Base-by-base conservation (phyloP, 2,888 invertebrate genomes). In the Epiblema foenella region DNA sequence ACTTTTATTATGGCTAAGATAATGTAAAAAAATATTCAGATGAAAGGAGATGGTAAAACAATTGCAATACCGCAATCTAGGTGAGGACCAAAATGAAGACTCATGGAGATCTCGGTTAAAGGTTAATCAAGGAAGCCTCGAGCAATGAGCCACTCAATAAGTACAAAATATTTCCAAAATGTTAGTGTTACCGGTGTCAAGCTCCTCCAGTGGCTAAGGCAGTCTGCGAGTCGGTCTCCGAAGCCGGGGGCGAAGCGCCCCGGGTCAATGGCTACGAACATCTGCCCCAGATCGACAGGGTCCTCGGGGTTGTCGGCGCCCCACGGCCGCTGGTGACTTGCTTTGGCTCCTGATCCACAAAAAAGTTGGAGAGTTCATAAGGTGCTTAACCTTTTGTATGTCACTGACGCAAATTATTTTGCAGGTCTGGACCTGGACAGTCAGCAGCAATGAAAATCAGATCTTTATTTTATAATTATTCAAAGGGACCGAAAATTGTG, bases 241-340 rank as follows among this genome's bases (percentile, higher is more conserved):
- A 98, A 98, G 0, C 96, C 96, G 0, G 96, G 96, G 0, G 96
- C 97, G 89, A 98, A 98, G 78, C 95, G 95, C 11, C 94, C 90
- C 0, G 98, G 98, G 91, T 99, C 94, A 10, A 99, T 95, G 0
- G 97, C 98, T 69, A 98, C 95, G 85, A 98, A 99, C 77, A 97
- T 97, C 77, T 98, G 98, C 0, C 98, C 98, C 74, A 98, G 88
- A 88, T 98, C 93, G 0, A 98, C 97, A 0, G 95, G 88, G 0
- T 87, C 89, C 0, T 94, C 85, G 0, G 91, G 89, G 1, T 94
- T 94, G 37, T 94, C 65, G 94, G 90, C 0, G 92, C 90, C 98
- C 98, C 98, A 66, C 93, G 90, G 2, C 98, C 94, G 17, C 74
- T 97, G 94, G 18, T 96, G 95, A 0, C 97, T 96, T 76, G 95